Base-by-base conservation (phyloP, 2,888 invertebrate genomes). In the Drosophila fungiperda region DNA sequence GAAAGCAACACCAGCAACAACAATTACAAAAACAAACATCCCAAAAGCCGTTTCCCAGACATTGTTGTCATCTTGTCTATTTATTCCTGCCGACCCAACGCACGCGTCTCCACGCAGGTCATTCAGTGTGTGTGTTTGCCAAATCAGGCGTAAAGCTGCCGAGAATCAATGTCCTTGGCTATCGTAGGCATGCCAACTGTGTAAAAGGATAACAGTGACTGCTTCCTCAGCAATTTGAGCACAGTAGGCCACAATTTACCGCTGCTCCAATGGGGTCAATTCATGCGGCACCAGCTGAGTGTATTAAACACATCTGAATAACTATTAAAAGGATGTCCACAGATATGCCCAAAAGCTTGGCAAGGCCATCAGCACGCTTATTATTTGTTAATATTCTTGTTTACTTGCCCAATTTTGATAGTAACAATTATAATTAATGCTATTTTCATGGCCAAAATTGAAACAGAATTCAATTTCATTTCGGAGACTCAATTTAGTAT, bases 1-100 rank as follows among this genome's bases (percentile, higher is more conserved):
- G 77, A 82, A 78, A 58, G 70, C 70, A 68, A 59, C 58, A 67
- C 57, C 66, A 58, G 68, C 68, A 68, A 62, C 67, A 72, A 68
- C 63, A 63, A 66, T 53, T 53, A 32, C 17, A 42, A 26, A 33
- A 62, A 54, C 49, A 55, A 45, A 54, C 53, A 52, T 45, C 49
- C 59, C 48, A 49, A 67, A 68, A 78, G 15, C 23, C 55, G 78
- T 75, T 76, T 73, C 74, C 71, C 58, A 73, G 75, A 83, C 78
- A 72, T 72, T 83, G 83, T 79, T 76, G 81, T 78, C 87, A 78
- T 66, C 75, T 71, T 80, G 78, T 73, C 77, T 76, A 69, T 68
- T 82, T 73, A 64, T 59, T 67, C 45, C 53, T 61, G 61, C 32
- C 64, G 48, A 65, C 54, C 54, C 53, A 45, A 64, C 67, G 35